Evolutionary conservation across 2,888 invertebrate species (phyloP).

Genomic region (Adineta ricciae): DNA sequence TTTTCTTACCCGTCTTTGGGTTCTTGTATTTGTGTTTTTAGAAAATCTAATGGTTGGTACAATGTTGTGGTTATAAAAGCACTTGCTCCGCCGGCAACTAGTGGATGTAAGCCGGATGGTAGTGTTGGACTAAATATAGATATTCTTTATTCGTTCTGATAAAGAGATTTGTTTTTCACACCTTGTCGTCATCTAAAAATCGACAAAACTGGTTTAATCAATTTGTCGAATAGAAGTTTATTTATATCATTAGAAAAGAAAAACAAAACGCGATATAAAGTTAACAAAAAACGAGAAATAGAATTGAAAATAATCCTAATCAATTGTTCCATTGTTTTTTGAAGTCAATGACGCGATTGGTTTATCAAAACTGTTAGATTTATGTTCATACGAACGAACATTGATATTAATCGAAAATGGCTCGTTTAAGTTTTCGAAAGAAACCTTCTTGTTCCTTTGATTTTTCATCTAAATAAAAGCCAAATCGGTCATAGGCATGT

Average conservation of each 20-base stretch:
- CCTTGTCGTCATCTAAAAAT: not conserved
- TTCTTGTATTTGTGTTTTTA: slow-evolving; percentile 19
- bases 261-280: not conserved
- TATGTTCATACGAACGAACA: too few species aligned
- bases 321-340: not conserved
- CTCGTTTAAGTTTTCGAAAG: not conserved
- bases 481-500: not conserved
- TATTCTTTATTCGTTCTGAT: not conserved
- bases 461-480: not conserved
- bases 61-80: slow-evolving; percentile 10
- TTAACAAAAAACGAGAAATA: not conserved
- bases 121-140: not conserved
- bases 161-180: not conserved
- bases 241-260: not conserved
- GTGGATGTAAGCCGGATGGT: not conserved
- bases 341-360: not conserved
- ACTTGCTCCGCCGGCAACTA: not conserved
- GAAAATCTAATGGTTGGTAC: slow-evolving; percentile 10
- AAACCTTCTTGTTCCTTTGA: not conserved
- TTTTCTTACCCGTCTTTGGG: not conserved
- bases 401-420: not conserved
- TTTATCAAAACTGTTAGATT: too few species aligned
- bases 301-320: not conserved
- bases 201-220: not conserved
- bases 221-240: not conserved